Percentiles rank a stretch among this genome's conserved stretches.
Evolutionary conservation across 2,113 vertebrate genomes (phyloP).

Genomic region (Leptobrachium ailaonicum): DNA sequence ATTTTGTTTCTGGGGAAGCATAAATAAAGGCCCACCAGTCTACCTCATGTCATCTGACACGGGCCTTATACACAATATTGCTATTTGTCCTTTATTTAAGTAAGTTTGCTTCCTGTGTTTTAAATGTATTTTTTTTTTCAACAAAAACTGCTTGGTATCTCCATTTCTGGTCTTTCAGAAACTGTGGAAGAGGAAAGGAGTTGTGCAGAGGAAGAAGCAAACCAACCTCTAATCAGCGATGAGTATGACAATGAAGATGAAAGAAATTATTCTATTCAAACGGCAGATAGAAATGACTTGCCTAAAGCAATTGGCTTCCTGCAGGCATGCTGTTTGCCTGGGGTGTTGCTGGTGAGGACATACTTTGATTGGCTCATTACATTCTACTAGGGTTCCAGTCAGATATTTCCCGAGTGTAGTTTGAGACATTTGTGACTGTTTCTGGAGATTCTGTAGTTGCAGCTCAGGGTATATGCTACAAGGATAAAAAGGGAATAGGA

Average conservation of each 20-base stretch:
- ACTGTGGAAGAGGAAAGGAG: constrained; percentile 67
- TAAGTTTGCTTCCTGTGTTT: no score
- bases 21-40: no score
- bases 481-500: no score
- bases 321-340: constrained; percentile 90
- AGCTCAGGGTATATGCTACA: no score
- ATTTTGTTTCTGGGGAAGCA: no score
- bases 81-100: no score
- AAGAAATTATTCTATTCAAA: constrained; percentile 70
- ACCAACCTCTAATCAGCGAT: constrained; percentile 79
- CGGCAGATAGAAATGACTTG: constrained; percentile 46
- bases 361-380: not conserved
- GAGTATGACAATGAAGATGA: constrained; percentile 72
- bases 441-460: no score
- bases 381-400: no score
- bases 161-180: constrained; percentile 61
- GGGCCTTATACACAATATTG: not conserved
- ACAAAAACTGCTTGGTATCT: not conserved
- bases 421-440: no score
- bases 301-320: constrained; percentile 78
- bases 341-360: constrained; percentile 84
- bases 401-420: not conserved
- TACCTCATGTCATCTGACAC: not conserved
- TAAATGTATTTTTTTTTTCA: no score
- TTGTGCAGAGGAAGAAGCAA: constrained; percentile 73